Conservation (phyloP, 2,888 invertebrate genomes). For the Heliconius hortense region DNA sequence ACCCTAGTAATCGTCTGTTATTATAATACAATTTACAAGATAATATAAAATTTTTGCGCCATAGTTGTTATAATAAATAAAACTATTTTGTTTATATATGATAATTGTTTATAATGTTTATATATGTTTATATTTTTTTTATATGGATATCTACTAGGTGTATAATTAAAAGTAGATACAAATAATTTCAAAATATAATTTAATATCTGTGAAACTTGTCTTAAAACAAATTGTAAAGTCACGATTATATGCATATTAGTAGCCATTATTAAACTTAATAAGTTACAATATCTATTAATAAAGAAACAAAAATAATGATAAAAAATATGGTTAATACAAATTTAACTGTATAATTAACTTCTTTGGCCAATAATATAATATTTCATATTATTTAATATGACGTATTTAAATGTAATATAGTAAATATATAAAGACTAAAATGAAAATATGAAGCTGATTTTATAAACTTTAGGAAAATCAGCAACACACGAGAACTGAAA, state of each 20-base stretch:
- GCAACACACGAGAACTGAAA: too few relatives aligned
- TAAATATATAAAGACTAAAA: too few relatives aligned
- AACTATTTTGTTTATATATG: background rate
- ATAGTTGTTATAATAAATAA: conserved; percentile 1
- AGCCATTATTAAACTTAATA: background rate
- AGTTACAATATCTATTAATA: too few relatives aligned
- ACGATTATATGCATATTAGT: background rate
- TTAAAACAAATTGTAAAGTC: background rate
- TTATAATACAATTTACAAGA: conserved; percentile 1
- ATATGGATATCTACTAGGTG: background rate
- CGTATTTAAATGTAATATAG: too few relatives aligned
- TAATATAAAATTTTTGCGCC: background rate
- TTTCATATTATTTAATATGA: too few relatives aligned
- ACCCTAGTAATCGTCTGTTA: background rate
- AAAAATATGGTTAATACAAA: background rate
- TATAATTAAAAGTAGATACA: background rate
- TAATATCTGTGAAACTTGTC: background rate
- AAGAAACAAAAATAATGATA: too few relatives aligned
- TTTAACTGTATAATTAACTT: background rate
- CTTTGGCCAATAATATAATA: background rate
- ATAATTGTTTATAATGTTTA: too few relatives aligned
- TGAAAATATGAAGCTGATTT: too few relatives aligned
- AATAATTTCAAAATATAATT: background rate
- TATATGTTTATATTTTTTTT: background rate
- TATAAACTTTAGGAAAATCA: too few relatives aligned